Base-by-base conservation (phyloP, 2,113 vertebrate species). In the Hydrochoerus hydrochaeris region DNA sequence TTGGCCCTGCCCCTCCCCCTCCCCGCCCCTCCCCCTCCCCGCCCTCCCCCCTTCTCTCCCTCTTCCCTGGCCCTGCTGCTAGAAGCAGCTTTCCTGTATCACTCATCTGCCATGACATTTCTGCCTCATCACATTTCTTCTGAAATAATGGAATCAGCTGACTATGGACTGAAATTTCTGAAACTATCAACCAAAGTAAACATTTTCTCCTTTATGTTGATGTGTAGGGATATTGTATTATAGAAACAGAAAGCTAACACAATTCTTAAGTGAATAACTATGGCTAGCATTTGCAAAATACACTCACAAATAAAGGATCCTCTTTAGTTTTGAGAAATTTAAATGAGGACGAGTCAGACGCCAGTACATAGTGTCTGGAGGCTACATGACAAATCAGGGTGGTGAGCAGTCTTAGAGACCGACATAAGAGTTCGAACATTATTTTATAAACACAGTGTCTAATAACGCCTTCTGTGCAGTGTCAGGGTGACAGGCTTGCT, bases 1-100 rank as follows among this genome's bases (percentile, higher is more conserved):
- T 16, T 58, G 13, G 22, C n/a, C n/a, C 19, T 24, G 2, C 20
- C n/a, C 35, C n/a, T 26, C 17, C 13, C 35, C 20, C 32, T 41
- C n/a, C n/a, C 19, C 11, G 2, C 20, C n/a, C 35, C n/a, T 26
- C 17, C 13, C n/a, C 8, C 0, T 7, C 38, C 20, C 22, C 7
- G 10, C 14, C 41, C 24, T 19, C 41, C 4, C 14, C 41, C 24
- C 63, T 35, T 14, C 41, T 6, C 62, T 11, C 26, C 62, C 62
- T 28, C 26, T 28, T 65, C 63, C 32, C 30, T 67, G 17, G 69
- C 69, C 24, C 19, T 77, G 19, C 44, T 13, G 30, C 8, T 13
- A 30, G 44, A 16, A 24, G 46, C 10, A 46, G 44, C 28, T 30
- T 49, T 16, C 73, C 44, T 49, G 3, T 3, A 32, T 28, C 44